Percentiles rank a stretch among this genome's conserved stretches.
phyloP scores from a whole-genome alignment of 2,797 vertebrate genomes.

The Bradypodion ventrale region DNA sequence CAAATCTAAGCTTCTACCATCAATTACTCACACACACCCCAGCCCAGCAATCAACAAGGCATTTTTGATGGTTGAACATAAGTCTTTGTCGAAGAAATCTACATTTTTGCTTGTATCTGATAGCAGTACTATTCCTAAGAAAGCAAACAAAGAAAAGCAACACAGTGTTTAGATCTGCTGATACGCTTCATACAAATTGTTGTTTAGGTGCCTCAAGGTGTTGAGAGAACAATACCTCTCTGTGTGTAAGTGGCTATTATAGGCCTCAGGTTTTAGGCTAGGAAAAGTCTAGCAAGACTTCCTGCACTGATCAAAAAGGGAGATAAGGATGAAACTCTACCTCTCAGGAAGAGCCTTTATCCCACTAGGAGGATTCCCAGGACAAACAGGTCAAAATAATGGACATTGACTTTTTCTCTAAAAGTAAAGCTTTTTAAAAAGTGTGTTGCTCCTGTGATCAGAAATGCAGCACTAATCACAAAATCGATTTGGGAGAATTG shows the following conservation, averaged over 20 bases:
- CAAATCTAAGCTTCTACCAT: neutral
- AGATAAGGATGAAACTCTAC: conserved; percentile 78
- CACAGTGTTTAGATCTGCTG: conserved; percentile 50
- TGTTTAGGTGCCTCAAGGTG: conserved; percentile 65
- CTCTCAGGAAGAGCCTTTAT: conserved; percentile 44
- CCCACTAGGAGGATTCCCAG: conserved; percentile 41
- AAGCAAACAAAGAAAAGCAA: conserved; percentile 62
- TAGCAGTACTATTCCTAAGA: conserved; percentile 41
- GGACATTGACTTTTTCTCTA: conserved; percentile 36
- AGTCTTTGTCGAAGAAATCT: conserved; percentile 33
- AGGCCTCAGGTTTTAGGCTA: conserved; percentile 62
- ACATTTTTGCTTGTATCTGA: conserved; percentile 53
- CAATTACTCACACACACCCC: neutral
- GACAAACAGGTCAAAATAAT: conserved; percentile 14
- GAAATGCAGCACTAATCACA: neutral
- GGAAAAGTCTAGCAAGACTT: conserved; percentile 65
- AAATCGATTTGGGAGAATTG: neutral
- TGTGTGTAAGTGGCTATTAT: conserved; percentile 55
- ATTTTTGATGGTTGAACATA: conserved; percentile 20
- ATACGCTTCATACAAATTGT: conserved; percentile 59
- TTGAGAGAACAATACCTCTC: conserved; percentile 43
- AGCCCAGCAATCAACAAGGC: conserved; percentile 13
- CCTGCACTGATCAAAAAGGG: conserved; percentile 65
- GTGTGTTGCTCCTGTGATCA: neutral
- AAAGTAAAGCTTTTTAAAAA: neutral